Conservation (phyloP, 2,888 invertebrate species). For the Helicoverpa assulta region DNA sequence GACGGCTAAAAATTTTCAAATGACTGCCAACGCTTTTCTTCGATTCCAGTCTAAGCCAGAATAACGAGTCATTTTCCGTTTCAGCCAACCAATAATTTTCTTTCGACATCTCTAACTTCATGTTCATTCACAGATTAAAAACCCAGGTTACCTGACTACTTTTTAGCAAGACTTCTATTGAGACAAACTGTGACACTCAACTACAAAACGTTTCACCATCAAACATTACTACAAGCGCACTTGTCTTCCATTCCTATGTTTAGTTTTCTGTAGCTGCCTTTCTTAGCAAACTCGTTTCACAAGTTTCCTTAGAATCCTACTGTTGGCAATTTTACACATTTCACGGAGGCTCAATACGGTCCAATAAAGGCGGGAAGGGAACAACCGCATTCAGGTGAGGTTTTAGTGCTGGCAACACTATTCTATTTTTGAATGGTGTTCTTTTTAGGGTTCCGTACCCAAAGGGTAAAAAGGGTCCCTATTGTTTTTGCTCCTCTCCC, state of each 20-base stretch:
- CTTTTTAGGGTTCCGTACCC: too few species aligned
- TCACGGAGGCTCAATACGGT: constrained; percentile 78
- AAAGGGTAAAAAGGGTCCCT: too few species aligned
- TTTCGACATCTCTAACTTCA: too few species aligned
- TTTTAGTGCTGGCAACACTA: constrained; percentile 37
- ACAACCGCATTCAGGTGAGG: constrained; percentile 56
- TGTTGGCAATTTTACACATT: constrained; percentile 82
- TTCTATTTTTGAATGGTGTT: constrained; percentile 41
- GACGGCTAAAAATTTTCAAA: too few species aligned
- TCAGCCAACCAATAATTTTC: too few species aligned
- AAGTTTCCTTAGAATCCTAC: constrained; percentile 75
- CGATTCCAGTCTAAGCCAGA: too few species aligned
- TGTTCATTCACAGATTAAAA: too few species aligned
- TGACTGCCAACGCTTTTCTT: too few species aligned
- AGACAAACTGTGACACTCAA: constrained; percentile 33
- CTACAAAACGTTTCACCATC: constrained; percentile 50
- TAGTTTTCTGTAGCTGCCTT: constrained; percentile 71
- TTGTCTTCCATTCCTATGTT: constrained; percentile 62
- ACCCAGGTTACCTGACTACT: too few species aligned
- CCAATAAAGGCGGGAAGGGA: constrained; percentile 75
- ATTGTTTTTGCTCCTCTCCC: too few species aligned
- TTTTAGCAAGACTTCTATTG: constrained; percentile 5
- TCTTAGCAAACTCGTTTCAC: constrained; percentile 75
- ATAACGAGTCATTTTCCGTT: too few species aligned
- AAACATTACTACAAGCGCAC: constrained; percentile 62